phyloP scores from a whole-genome alignment of 1,140 invertebrate genomes.

The Drosophila melanogaster region DNA sequence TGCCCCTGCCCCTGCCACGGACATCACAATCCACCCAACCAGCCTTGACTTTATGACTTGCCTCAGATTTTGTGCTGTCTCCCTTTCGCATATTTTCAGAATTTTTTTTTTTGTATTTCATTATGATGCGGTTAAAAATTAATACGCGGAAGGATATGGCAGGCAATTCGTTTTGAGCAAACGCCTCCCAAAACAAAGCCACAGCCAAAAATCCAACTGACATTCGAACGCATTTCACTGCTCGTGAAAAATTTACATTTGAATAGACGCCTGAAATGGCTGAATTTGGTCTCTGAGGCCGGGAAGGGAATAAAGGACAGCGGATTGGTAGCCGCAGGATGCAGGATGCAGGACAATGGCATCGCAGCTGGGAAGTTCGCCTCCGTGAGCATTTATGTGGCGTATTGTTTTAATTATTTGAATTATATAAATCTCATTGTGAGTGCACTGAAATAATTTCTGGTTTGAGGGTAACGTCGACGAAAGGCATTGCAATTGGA shows the following conservation, averaged over 20 bases:
- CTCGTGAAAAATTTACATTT: conserved; percentile 82
- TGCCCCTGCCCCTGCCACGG: neutral
- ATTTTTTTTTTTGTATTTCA: conserved; percentile 16
- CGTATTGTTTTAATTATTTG: conserved; percentile 80
- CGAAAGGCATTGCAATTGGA: neutral
- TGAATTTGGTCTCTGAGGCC: conserved; percentile 3
- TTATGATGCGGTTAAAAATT: conserved; percentile 77
- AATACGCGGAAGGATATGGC: conserved; percentile 83
- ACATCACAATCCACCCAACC: conserved; percentile 28
- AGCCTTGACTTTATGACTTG: conserved; percentile 68
- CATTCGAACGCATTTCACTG: conserved; percentile 68
- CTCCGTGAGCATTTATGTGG: conserved; percentile 75
- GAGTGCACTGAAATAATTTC: conserved; percentile 42
- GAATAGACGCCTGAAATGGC: conserved; percentile 59
- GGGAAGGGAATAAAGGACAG: conserved; percentile 7
- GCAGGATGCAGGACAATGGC: conserved; percentile 69
- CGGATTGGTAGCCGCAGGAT: conserved; percentile 46
- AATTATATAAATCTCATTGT: conserved; percentile 51
- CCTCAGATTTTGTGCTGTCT: conserved; percentile 43
- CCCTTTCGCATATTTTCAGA: neutral
- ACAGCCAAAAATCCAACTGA: conserved; percentile 49
- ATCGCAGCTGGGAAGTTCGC: conserved; percentile 66
- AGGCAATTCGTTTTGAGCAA: conserved; percentile 77
- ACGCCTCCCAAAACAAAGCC: conserved; percentile 49
- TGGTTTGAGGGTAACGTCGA: conserved; percentile 17